Evolutionary conservation across 2,797 vertebrate species (phyloP).

Genomic region (Babyrousa celebensis): DNA sequence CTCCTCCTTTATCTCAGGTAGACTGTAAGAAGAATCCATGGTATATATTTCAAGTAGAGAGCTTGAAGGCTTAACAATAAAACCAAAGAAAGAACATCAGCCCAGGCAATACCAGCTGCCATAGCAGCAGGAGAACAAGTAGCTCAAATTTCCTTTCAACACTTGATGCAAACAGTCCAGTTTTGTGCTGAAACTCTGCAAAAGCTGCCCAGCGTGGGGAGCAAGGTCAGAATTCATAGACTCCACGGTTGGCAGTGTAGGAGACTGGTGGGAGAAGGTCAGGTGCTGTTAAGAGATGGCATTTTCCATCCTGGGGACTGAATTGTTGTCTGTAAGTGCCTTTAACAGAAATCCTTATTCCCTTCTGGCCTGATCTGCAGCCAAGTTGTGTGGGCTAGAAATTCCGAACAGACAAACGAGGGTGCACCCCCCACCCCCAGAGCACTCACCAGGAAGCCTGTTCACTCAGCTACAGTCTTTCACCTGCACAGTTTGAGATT

Average conservation of each 20-base stretch:
- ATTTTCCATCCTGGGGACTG: neutral
- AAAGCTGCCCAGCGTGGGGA: neutral
- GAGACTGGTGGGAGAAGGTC: neutral
- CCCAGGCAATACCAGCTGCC: neutral
- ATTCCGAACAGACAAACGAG: neutral
- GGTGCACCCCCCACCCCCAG: neutral
- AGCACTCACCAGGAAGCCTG: neutral
- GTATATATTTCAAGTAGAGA: neutral
- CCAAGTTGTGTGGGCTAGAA: slow-evolving; percentile 46
- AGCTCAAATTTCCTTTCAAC: neutral
- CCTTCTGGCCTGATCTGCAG: slow-evolving; percentile 25
- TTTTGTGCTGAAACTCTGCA: accelerated
- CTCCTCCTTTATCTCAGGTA: neutral
- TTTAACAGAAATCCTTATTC: slow-evolving; percentile 49
- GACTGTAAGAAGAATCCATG: neutral
- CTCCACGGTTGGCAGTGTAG: neutral
- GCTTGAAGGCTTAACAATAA: neutral
- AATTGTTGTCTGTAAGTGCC: neutral
- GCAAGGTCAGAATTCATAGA: no score
- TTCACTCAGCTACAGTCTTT: neutral
- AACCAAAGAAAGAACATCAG: slow-evolving; percentile 1
- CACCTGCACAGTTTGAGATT: neutral
- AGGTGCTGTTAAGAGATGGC: neutral
- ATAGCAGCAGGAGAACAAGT: neutral
- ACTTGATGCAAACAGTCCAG: neutral